phyloP scores from a whole-genome alignment of 2,888 invertebrate species.

The Folsomia candida region DNA sequence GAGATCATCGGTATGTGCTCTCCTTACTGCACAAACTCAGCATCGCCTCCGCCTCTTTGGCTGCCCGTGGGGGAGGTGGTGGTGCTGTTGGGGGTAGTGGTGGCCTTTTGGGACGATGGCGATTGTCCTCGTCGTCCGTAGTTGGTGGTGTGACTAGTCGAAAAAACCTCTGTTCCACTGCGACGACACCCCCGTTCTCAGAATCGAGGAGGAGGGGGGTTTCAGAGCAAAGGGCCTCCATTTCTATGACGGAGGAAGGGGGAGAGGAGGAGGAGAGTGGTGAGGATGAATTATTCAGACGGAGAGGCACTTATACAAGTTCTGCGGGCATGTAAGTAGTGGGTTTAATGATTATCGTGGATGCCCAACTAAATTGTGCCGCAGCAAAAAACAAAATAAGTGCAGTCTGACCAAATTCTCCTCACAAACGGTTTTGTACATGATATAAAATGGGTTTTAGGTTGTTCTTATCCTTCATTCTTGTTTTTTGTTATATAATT shows the following conservation, averaged over 20 bases:
- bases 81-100: conserved; percentile 23
- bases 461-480: too few species aligned
- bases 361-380: background rate
- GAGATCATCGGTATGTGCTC: conserved; percentile 45
- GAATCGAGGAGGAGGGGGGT: background rate
- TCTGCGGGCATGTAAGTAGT: background rate
- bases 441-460: too few species aligned
- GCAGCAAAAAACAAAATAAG: background rate
- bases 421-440: too few species aligned
- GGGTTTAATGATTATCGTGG: conserved; percentile 6
- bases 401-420: background rate
- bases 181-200: background rate
- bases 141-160: conserved; percentile 7
- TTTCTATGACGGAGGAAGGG: background rate
- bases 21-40: conserved; percentile 5
- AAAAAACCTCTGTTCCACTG: background rate
- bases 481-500: background rate
- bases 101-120: background rate
- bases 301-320: background rate
- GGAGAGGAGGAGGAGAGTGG: background rate
- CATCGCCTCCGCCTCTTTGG: background rate
- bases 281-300: background rate
- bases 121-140: background rate
- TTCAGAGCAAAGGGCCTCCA: background rate
- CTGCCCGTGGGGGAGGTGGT: conserved; percentile 23